These are phyloP conservation scores for Oegoconia quadripuncta DNA, from an alignment of 2,888 invertebrate species.

Conservation along the genomic window DNA sequence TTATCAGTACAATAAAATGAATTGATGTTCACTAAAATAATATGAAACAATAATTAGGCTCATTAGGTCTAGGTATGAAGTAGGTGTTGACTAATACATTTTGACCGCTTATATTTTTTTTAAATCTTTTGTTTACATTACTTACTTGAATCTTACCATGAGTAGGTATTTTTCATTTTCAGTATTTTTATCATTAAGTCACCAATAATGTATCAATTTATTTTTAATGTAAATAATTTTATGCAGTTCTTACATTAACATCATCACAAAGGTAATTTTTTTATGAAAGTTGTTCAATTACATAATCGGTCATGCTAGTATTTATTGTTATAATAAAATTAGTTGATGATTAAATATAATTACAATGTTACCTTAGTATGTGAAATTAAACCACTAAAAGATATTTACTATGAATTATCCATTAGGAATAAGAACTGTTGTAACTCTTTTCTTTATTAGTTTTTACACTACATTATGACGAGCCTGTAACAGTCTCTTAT, in stretches of 20 bases:
- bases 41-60: slow-evolving; percentile 17
- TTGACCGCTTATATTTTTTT: neutral
- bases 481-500: neutral
- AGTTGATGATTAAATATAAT: neutral
- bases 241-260: too few species aligned
- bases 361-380: neutral
- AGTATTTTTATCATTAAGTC: neutral
- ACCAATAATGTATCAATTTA: neutral
- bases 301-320: neutral
- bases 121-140: neutral
- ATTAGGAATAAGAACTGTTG: too few species aligned
- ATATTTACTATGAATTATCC: too few species aligned
- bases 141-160: too few species aligned
- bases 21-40: slow-evolving; percentile 8
- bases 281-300: neutral
- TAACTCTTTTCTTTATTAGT: too few species aligned
- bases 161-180: neutral
- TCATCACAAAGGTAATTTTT: neutral
- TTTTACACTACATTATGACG: too few species aligned
- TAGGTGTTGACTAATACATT: neutral
- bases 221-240: neutral
- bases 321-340: slow-evolving; percentile 1
- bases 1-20: slow-evolving; percentile 8
- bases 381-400: neutral
- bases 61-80: slow-evolving; percentile 8